Conservation (phyloP, 2,888 invertebrate species). For the Dinocampus coccinellae region DNA sequence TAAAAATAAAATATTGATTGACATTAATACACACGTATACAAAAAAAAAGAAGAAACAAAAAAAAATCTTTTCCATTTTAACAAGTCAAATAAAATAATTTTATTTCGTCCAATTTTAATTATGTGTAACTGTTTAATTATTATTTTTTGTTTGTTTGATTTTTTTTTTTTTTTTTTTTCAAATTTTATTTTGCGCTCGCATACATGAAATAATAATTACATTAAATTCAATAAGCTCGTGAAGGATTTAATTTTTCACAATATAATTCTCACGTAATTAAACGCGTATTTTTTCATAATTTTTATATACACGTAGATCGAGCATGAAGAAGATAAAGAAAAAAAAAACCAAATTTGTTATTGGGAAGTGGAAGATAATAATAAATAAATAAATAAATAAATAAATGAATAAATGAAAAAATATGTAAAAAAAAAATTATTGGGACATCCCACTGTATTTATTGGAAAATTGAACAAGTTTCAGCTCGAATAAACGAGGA, state of each 20-base stretch:
- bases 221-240: neutral
- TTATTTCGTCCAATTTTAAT: too few species aligned
- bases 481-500: constrained; percentile 61
- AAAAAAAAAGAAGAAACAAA: too few species aligned
- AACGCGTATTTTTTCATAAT: constrained; percentile 7
- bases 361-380: too few species aligned
- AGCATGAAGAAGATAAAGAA: too few species aligned
- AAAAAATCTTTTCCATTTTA: too few species aligned
- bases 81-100: too few species aligned
- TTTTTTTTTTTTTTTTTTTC: too few species aligned
- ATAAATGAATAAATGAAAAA: neutral
- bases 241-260: neutral
- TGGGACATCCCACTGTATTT: neutral
- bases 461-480: constrained; percentile 65
- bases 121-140: neutral
- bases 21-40: too few species aligned
- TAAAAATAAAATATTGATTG: too few species aligned
- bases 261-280: neutral
- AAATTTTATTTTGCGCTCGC: neutral
- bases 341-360: too few species aligned
- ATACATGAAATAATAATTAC: neutral
- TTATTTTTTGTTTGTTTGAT: neutral
- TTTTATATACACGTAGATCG: constrained; percentile 11
- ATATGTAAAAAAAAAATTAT: constrained; percentile 4
- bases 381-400: neutral